Base-by-base conservation (phyloP, 2,888 invertebrate species). In the Sarcophaga caerulescens region DNA sequence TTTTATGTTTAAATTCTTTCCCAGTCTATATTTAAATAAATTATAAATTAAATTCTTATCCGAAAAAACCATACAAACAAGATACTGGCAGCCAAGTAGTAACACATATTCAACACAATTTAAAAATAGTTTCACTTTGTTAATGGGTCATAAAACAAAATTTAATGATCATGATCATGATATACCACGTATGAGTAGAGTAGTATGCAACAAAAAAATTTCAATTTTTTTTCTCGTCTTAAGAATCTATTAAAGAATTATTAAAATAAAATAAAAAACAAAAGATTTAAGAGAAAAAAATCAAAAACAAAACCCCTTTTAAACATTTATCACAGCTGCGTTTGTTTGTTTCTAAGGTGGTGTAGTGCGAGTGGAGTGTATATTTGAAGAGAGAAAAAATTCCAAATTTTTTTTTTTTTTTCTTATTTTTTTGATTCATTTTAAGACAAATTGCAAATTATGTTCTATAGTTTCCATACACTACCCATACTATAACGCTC, bases 321-420 rank as follows among this genome's bases (percentile, higher is more conserved):
- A 23, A 80, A 76, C 65, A 82, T 71, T 82, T 79, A 81, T 82
- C 78, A 82, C 81, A 85, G 82, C 81, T 85, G 85, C 73, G 81
- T 84, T 73, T 57, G 81, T 79, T 73, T 45, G 52, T 52, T 52
- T 52, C 52, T 17, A 52, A 52, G 52, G 52, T 17, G 8, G 35
- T 35, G 35, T 52, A 52, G 10, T 52, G 75, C 63, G 75, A 44
- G 69, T 35, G n/a, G n/a, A n/a, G n/a, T 75, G 68, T 57, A 45
- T 59, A 4, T 25, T 25, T 47, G 23, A 47, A 5, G 12, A 52
- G 14, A 14, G 44, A 8, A 35, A 59, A 79, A 79, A 80, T 75
- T 84, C 75, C 79, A 79, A 52, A 62, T 4, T 63, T 78, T 68
- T n/a, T 62, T 62, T 63, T 71, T 65, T 76, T 52, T 23, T 25